phyloP scores from a whole-genome alignment of 1,140 invertebrate species.

The Trichonephila clavipes region DNA sequence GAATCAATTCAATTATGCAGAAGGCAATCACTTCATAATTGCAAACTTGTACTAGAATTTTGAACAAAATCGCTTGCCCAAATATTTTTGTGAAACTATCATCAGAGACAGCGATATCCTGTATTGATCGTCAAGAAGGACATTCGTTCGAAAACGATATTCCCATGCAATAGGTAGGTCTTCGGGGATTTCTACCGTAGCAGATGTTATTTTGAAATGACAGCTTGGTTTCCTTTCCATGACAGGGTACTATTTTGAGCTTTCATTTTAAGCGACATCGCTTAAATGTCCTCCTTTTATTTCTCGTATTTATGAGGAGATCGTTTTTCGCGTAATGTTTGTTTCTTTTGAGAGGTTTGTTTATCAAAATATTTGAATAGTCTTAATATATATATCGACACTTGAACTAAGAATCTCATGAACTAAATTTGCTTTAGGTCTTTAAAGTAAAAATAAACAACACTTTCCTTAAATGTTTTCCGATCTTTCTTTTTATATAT shows the following conservation, averaged over 20 bases:
- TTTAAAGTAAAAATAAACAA: no score
- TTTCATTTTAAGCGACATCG: neutral
- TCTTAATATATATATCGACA: no score
- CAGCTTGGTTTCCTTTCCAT: slow-evolving; percentile 1
- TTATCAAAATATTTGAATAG: no score
- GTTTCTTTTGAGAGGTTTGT: neutral
- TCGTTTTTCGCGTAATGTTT: neutral
- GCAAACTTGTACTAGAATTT: no score
- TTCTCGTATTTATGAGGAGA: neutral
- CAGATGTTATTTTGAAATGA: slow-evolving; percentile 22
- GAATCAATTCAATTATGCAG: no score
- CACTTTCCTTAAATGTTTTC: no score
- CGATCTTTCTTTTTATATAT: no score
- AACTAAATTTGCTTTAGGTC: no score
- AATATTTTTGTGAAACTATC: neutral
- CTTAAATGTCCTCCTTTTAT: neutral
- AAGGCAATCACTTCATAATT: no score
- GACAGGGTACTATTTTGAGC: slow-evolving; percentile 12
- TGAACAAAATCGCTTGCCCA: no score
- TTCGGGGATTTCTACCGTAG: slow-evolving; percentile 9
- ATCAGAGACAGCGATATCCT: neutral
- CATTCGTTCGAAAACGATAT: neutral
- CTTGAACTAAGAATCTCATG: no score
- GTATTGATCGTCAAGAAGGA: neutral
- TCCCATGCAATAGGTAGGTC: neutral